These are phyloP conservation scores for Mus spretus DNA, from an alignment of 2,797 vertebrate genomes.

Conservation along the genomic window DNA sequence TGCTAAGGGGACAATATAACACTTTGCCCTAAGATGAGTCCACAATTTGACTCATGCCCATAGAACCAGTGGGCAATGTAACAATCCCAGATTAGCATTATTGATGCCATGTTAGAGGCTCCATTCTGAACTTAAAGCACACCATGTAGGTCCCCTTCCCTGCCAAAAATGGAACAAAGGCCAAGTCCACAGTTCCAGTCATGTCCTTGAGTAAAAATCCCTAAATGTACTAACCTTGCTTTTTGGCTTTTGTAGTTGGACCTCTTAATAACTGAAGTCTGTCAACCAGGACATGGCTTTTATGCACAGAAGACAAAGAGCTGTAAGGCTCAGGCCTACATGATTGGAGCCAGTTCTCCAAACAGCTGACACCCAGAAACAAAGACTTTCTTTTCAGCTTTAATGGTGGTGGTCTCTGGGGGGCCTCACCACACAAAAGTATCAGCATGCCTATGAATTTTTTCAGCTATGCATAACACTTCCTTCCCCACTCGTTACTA, in stretches of 20 bases:
- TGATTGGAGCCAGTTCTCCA: neutral
- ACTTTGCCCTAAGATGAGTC: neutral
- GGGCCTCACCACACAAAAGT: neutral
- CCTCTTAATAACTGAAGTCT: neutral
- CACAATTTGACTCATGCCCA: neutral
- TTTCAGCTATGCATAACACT: neutral
- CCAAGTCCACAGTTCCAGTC: neutral
- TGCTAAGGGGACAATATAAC: neutral
- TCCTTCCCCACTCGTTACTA: neutral
- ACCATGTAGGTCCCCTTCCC: neutral
- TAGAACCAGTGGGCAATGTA: neutral
- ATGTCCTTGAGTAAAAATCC: neutral
- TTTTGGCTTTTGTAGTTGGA: neutral
- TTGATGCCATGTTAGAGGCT: neutral
- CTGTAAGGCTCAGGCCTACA: neutral
- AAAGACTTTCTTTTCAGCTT: neutral
- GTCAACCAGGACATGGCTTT: neutral
- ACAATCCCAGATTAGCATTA: neutral
- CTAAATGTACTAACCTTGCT: neutral
- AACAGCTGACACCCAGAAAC: neutral
- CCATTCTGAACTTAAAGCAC: neutral
- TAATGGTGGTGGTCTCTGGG: neutral
- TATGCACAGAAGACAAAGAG: neutral
- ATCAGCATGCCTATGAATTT: neutral
- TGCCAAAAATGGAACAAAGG: neutral